These are phyloP conservation scores for Gallirallus australis DNA, from an alignment of 2,797 vertebrate species.

Conservation along the genomic window DNA sequence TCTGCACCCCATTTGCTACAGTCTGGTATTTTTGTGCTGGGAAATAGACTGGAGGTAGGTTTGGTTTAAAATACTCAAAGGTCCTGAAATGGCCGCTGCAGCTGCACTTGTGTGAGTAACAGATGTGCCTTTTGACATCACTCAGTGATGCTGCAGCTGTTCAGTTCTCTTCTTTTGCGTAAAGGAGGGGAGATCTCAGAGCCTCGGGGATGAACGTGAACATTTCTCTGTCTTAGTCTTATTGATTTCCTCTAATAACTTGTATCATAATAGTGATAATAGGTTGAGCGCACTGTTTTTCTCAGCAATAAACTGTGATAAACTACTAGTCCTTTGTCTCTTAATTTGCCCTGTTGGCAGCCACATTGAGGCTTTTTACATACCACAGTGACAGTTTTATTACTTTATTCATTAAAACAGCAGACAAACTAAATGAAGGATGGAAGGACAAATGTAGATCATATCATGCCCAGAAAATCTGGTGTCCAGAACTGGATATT, in stretches of 20 bases:
- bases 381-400: conserved; percentile 31
- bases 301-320: conserved; percentile 55
- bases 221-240: conserved; percentile 38
- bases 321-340: conserved; percentile 34
- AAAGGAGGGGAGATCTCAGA: neutral
- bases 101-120: neutral
- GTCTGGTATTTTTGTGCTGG: neutral
- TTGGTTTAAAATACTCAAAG: neutral
- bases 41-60: neutral
- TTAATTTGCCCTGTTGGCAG: conserved; percentile 46
- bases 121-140: neutral
- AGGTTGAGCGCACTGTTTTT: neutral
- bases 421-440: conserved; percentile 27
- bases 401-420: conserved; percentile 42
- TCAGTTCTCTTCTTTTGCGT: neutral
- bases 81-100: neutral
- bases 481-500: neutral
- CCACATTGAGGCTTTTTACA: conserved; percentile 35
- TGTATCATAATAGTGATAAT: conserved; percentile 50
- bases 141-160: neutral
- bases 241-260: conserved; percentile 66
- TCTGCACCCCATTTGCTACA: neutral
- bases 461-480: neutral
- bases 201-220: neutral
- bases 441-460: neutral